Base-by-base conservation (phyloP, 2,888 invertebrate genomes). In the Emmelina monodactyla region DNA sequence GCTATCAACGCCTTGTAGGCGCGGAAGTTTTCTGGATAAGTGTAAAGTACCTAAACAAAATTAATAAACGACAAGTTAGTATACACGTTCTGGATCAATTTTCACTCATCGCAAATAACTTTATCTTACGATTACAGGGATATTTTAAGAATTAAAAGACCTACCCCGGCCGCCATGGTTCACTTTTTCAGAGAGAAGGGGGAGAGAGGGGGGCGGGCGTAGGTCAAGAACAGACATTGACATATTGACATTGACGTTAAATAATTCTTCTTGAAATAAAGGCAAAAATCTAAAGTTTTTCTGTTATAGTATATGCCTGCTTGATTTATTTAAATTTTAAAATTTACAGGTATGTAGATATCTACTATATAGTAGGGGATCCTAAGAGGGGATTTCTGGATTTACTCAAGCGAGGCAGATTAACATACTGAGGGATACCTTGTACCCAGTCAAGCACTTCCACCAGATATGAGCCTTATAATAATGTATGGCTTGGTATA, bases 1-100 rank as follows among this genome's bases (percentile, higher is more conserved):
- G 98, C 97, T 71, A 98, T 94, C 68, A 97, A 88, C 66, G 91
- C 94, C 84, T 99, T 99, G 80, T 91, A 93, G 55, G 97, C 96
- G 78, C 98, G 91, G 86, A 97, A 97, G 86, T 97, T 98, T 78
- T 94, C 93, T 58, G 94, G 92, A 83, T 96, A 96, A 71, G 97
- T 97, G 85, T 96, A 98, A 65, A 99, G 86, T 78, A 94, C 97
- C 95, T 96, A 85, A 33, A 82, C 83, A 64, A 72, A 83, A 76
- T 70, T 68, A 60, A 52, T 22, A 47, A 39, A 51, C 28, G 42
- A 33, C 34, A 39, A 22, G 42, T 53, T 38, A 55, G 31, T 37
- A 39, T 22, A 28, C 12, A 15, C 32, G 33, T 40, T 29, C 14
- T 13, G 4, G 4, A 33, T 33, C 16, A 35, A 28, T 46, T 37